Evolutionary conservation across 2,797 vertebrate species (phyloP).

Genomic region (Graptemys geographica): DNA sequence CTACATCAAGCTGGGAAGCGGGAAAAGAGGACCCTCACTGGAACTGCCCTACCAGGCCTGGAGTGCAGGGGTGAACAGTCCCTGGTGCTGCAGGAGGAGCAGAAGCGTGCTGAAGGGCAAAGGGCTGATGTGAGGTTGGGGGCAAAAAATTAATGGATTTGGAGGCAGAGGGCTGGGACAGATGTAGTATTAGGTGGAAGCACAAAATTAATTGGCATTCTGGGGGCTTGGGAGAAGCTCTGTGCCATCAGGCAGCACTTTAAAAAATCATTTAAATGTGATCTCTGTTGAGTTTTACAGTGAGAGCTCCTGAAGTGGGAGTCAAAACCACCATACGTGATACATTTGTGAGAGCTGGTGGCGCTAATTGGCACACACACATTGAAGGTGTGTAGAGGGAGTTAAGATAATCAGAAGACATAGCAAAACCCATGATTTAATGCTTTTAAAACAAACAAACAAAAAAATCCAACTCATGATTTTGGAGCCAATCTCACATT

Average conservation of each 20-base stretch:
- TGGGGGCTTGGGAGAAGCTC: not conserved
- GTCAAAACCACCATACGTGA: not conserved
- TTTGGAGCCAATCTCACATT: not conserved
- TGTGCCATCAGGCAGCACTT: not conserved
- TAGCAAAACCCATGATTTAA: not conserved
- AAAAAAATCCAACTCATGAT: not conserved
- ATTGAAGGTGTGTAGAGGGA: not conserved
- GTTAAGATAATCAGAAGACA: not conserved
- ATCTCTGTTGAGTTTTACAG: not conserved
- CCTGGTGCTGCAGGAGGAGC: not conserved
- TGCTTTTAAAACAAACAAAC: not conserved
- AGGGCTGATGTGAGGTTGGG: not conserved
- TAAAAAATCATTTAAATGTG: not conserved
- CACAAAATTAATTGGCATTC: not conserved
- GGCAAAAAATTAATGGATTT: not conserved
- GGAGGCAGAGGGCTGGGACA: not conserved
- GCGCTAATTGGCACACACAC: not conserved
- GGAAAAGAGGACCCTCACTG: not conserved
- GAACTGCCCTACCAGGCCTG: too few species aligned
- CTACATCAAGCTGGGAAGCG: not conserved
- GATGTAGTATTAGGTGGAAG: not conserved
- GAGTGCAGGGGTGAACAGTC: not conserved
- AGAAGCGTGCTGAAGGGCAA: not conserved
- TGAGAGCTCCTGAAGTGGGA: not conserved
- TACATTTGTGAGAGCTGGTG: not conserved